Evolutionary conservation across 2,113 vertebrate species (phyloP).

Genomic region (Columba janthina): DNA sequence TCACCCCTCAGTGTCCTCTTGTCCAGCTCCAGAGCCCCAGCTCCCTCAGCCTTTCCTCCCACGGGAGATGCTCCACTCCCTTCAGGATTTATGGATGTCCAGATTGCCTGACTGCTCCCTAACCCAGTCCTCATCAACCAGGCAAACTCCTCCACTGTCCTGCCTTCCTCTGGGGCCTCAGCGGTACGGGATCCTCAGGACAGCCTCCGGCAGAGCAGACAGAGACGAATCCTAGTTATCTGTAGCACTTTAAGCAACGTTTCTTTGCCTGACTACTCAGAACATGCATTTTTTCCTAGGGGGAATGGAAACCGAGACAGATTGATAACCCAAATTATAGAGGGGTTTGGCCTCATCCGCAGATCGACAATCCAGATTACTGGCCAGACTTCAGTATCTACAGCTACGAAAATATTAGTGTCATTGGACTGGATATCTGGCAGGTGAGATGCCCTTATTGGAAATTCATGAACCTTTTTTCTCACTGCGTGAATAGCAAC

Average conservation of each 20-base stretch:
- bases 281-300: conserved; percentile 61
- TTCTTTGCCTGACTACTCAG: not conserved
- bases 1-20: too few species aligned
- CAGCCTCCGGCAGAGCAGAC: too few species aligned
- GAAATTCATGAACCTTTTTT: not conserved
- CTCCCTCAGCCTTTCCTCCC: too few species aligned
- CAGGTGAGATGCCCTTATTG: conserved; percentile 74
- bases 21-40: too few species aligned
- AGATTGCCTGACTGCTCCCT: too few species aligned
- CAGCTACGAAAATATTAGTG: conserved; percentile 80
- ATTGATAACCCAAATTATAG: conserved; percentile 82
- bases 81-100: too few species aligned
- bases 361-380: conserved; percentile 81
- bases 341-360: conserved; percentile 84
- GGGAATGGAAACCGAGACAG: conserved; percentile 83
- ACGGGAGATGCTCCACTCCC: too few species aligned
- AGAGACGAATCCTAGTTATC: too few species aligned
- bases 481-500: not conserved
- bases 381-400: conserved; percentile 74
- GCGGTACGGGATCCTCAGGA: too few species aligned
- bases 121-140: too few species aligned
- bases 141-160: too few species aligned
- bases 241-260: not conserved
- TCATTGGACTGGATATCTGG: conserved; percentile 88
- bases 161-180: too few species aligned